A percentile compares a stretch with the other conserved stretches of the same genome.
Conservation (phyloP, 92 coral and sea anemone genomes). For the Muricea muricata region DNA sequence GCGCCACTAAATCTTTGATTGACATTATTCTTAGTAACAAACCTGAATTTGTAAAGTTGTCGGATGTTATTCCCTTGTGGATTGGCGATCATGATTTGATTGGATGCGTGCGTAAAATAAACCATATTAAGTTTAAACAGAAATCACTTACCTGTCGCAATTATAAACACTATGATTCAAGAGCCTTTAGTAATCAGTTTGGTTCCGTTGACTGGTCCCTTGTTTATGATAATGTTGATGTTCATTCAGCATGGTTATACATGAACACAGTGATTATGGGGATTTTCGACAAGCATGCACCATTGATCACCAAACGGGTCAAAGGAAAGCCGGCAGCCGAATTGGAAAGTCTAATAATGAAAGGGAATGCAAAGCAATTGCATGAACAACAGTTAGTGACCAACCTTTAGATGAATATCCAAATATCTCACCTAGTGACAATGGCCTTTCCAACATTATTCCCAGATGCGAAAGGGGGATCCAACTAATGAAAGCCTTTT, state of each 20-base stretch:
- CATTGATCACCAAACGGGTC: neutral
- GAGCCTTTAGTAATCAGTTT: neutral
- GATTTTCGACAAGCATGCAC: neutral
- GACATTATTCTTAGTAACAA: neutral
- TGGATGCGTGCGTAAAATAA: conserved; percentile 54
- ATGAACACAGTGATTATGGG: neutral
- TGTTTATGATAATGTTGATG: too few relatives aligned
- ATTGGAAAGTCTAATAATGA: too few relatives aligned
- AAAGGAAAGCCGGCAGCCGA: neutral
- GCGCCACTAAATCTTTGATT: neutral
- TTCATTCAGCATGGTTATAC: neutral
- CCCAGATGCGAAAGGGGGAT: too few relatives aligned
- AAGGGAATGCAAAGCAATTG: too few relatives aligned
- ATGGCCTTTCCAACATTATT: too few relatives aligned
- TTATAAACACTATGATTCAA: too few relatives aligned
- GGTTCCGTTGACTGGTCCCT: neutral
- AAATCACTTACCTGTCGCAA: conserved; percentile 54
- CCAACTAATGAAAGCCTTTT: too few relatives aligned
- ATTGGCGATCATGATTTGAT: conserved; percentile 29
- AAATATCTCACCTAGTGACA: too few relatives aligned
- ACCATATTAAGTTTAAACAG: conserved; percentile 61
- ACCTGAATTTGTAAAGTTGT: neutral
- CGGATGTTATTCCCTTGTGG: neutral
- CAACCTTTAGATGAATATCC: too few relatives aligned
- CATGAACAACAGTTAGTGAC: too few relatives aligned